Evolutionary conservation across 2,113 vertebrate species (phyloP).

Genomic region (Gadus macrocephalus): DNA sequence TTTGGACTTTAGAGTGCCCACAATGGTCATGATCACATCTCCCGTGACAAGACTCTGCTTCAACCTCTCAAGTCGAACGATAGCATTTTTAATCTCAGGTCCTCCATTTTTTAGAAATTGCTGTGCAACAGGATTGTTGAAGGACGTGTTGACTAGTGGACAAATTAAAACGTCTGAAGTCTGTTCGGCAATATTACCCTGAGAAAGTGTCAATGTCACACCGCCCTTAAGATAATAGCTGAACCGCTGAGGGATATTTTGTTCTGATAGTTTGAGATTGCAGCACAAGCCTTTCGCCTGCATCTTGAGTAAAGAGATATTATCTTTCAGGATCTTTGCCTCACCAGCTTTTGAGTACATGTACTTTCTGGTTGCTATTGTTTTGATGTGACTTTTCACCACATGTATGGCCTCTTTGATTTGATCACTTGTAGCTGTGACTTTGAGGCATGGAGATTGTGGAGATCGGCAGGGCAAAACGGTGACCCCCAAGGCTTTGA

Average conservation of each 20-base stretch:
- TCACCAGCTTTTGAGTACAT: constrained; percentile 49
- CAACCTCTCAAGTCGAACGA: constrained; percentile 18
- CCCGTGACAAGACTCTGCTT: constrained; percentile 28
- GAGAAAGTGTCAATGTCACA: constrained; percentile 23
- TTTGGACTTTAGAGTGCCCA: constrained; percentile 32
- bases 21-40: constrained; percentile 25
- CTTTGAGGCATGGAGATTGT: constrained; percentile 28
- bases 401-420: constrained; percentile 28
- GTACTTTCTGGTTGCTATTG: constrained; percentile 29
- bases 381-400: constrained; percentile 20
- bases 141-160: constrained; percentile 26
- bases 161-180: constrained; percentile 36
- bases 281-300: constrained; percentile 38
- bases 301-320: constrained; percentile 29
- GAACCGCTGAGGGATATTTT: constrained; percentile 8
- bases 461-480: constrained; percentile 17
- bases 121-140: constrained; percentile 26
- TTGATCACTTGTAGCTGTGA: constrained; percentile 41
- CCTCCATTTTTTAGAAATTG: constrained; percentile 34
- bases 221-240: constrained; percentile 13
- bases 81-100: constrained; percentile 18
- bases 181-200: constrained; percentile 26
- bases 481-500: constrained; percentile 27
- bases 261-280: constrained; percentile 26
- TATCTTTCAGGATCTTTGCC: constrained; percentile 44